Evolutionary conservation across 92 coral and sea anemone genomes (phyloP), one percentile per base, ranked within the genome.

Genomic region (Porites rus): DNA sequence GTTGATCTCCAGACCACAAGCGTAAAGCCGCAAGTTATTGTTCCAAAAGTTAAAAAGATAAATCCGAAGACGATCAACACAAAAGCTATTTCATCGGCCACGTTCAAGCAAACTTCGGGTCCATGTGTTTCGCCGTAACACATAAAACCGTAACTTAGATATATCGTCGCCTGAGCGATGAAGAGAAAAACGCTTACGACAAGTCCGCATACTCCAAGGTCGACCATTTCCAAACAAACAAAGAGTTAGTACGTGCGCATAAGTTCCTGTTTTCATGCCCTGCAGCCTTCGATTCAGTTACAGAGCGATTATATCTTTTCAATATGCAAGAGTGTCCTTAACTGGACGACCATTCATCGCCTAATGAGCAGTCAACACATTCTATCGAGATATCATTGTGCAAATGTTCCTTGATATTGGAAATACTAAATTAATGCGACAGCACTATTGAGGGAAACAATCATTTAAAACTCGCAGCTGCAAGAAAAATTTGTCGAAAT

Each of bases 181-280:
- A 82, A 82, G 0, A 82, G 58, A 20, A 82, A 25, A 6, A 73
- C 79, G 79, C 86, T 50, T 59, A 82, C 6, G n/a, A 62, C 31
- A 31, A 82, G 79, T 70, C 86, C 86, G 8, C 72, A 69, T 12
- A 82, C 6, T 0, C 86, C 78, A 43, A 69, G 86, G 43, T 82
- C 86, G 20, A 73, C 86, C 86, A 82, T 82, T 73, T 82, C 72
- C 16, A 56, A 17, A 53, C 51, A 64, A 62, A n/a, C 21, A 6
- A 77, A 63, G 21, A 56, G 51, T 24, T 38, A 16, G 82, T 77
- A 77, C 82, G 82, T 77, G 82, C 71, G 51, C 21, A 51, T 7
- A 19, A 46, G 53, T 66, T 51, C 64, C 25, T 25, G 84, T 65
- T 80, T 80, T 66, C 84, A 22, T 21, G 64, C 19, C 24, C 74